A percentile compares a stretch with the other conserved stretches of the same genome.
Conservation (phyloP, 2,888 invertebrate species). For the Stramonita haemastoma region DNA sequence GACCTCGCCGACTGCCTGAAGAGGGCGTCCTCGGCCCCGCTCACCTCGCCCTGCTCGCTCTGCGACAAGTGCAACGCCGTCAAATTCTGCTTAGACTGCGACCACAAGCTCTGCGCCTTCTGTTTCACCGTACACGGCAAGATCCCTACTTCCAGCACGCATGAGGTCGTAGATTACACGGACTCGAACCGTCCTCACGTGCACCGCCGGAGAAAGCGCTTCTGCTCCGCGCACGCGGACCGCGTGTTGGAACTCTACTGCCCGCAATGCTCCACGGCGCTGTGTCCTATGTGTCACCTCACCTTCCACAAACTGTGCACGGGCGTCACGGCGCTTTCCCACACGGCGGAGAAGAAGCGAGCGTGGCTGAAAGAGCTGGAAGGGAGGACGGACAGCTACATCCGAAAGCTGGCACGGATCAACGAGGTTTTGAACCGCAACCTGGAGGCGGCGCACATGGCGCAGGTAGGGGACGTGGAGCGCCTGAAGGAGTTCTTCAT, state of each 20-base stretch:
- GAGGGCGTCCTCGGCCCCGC: too few species aligned
- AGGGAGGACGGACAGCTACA: constrained; percentile 7
- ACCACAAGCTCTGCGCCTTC: constrained; percentile 29
- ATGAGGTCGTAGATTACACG: constrained; percentile 30
- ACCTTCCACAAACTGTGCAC: constrained; percentile 37
- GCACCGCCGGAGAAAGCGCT: constrained; percentile 21
- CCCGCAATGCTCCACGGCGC: constrained; percentile 3
- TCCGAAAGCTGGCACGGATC: constrained; percentile 23
- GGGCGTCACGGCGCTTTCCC: constrained; percentile 12
- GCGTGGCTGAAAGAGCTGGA: constrained; percentile 29
- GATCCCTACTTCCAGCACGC: constrained; percentile 31
- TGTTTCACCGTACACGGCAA: constrained; percentile 22
- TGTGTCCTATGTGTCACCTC: constrained; percentile 33
- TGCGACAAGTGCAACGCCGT: constrained; percentile 25
- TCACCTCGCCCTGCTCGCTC: constrained; percentile 30
- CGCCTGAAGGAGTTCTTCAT: constrained; percentile 40
- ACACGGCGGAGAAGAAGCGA: constrained; percentile 33
- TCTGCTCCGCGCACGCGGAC: constrained; percentile 24
- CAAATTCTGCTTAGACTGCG: constrained; percentile 37
- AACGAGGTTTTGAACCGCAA: background rate
- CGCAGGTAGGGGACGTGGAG: background rate
- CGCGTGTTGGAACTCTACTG: constrained; percentile 34
- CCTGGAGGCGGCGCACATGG: background rate
- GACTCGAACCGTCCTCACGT: constrained; percentile 24
- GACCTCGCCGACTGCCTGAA: constrained; percentile 39